Percentiles rank a stretch among this genome's conserved stretches.
Evolutionary conservation across 2,888 invertebrate genomes (phyloP).

Genomic region (Cartodere bifasciata): DNA sequence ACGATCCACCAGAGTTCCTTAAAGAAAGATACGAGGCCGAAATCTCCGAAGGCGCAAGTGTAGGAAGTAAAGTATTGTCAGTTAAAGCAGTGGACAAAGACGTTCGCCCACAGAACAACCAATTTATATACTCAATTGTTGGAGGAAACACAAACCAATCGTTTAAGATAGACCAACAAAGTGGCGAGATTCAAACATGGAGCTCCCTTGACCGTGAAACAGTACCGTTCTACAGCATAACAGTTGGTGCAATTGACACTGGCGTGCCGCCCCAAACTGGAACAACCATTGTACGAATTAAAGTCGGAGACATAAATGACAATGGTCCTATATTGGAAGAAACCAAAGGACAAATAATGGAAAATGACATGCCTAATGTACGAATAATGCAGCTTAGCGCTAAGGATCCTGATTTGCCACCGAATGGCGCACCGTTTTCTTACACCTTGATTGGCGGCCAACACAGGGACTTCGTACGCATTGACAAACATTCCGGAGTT

Average conservation of each 20-base stretch:
- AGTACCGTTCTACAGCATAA: constrained; percentile 57
- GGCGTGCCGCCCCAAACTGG: constrained; percentile 86
- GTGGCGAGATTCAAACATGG: constrained; percentile 70
- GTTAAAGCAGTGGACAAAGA: constrained; percentile 88
- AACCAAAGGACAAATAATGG: constrained; percentile 63
- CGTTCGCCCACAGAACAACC: constrained; percentile 79
- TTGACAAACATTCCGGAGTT: constrained; percentile 70
- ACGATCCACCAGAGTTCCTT: constrained; percentile 90
- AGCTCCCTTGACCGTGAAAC: constrained; percentile 70
- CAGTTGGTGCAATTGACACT: constrained; percentile 78
- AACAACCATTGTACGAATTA: constrained; percentile 70
- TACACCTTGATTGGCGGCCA: constrained; percentile 68
- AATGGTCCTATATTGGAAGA: constrained; percentile 78
- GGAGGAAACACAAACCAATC: constrained; percentile 71
- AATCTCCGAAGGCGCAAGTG: constrained; percentile 65
- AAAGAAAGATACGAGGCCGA: constrained; percentile 62
- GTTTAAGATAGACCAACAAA: constrained; percentile 79
- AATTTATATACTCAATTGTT: constrained; percentile 81
- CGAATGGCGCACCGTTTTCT: constrained; percentile 82
- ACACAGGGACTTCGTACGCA: constrained; percentile 60
- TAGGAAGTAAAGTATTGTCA: constrained; percentile 60
- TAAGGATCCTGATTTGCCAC: constrained; percentile 77
- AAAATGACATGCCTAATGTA: constrained; percentile 77
- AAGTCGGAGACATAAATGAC: constrained; percentile 80
- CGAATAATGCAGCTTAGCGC: constrained; percentile 76